Evolutionary conservation across 2,797 vertebrate species (phyloP), one percentile per base, ranked within the genome.

Genomic region (Paguma larvata): DNA sequence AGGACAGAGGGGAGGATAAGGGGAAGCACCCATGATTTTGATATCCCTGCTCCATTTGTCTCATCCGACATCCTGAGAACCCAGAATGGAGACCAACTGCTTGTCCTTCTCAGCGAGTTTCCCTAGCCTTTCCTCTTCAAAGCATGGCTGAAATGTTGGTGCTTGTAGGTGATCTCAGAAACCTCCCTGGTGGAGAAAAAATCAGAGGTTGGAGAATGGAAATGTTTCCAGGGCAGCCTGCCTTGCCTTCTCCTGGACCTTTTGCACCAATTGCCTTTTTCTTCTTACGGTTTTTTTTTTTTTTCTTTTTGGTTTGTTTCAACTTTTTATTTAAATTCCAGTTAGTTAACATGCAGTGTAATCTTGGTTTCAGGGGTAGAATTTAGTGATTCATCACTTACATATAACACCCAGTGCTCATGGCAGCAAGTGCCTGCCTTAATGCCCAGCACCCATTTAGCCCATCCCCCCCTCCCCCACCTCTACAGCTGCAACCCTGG

Each of bases 21-120:
- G 51, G 34, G 75, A 86, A 51, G 38, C 18, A 27, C 11, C 38
- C 27, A 67, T 38, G 27, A 12, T 70, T 85, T 85, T 85, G 23
- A 85, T 67, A 67, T 79, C 38, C 30, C 68, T 46, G 44, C 32
- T 14, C n/a, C 13, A 3, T 80, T 82, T 72, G 21, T 77, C 27
- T 93, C 77, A 89, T 25, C 30, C 77, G 82, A 8, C 63, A 92
- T 62, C 56, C 82, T 34, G 51, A 80, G 67, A 62, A 87, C 34
- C 41, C 30, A 72, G 70, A 11, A 79, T 51, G 34, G 77, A 82
- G 41, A 73, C 15, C 53, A 78, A 38, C 62, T 23, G 23, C 56
- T 84, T 91, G 51, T 87, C 27, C 44, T 96, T 97, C 91, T 75
- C 48, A 85, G 65, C 90, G 67, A 91, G 27, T 48, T 88, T 67